These are phyloP conservation scores for Mythimna albipuncta DNA, from an alignment of 2,888 invertebrate species.

Conservation along the genomic window DNA sequence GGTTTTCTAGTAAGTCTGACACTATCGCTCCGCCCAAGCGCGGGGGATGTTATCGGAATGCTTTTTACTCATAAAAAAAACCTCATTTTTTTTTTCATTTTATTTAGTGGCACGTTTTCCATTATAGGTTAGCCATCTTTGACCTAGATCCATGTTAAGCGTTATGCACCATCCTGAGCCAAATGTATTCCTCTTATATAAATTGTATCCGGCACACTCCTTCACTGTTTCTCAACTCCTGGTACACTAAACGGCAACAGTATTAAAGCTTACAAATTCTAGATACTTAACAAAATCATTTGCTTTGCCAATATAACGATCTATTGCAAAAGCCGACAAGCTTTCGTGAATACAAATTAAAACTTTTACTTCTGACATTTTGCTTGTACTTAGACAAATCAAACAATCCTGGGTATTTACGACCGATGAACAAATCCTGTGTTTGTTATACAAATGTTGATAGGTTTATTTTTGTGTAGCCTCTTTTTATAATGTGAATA, in stretches of 20 bases:
- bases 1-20: no score
- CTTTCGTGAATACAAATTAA: slow-evolving; percentile 46
- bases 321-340: slow-evolving; percentile 43
- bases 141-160: no score
- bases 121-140: no score
- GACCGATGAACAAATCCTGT: slow-evolving; percentile 53
- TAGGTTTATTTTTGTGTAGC: no score
- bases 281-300: slow-evolving; percentile 7
- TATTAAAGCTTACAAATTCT: background rate
- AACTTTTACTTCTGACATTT: slow-evolving; percentile 57
- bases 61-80: no score
- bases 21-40: no score
- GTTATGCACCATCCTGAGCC: no score
- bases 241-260: background rate
- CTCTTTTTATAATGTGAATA: no score
- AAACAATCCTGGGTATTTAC: slow-evolving; percentile 38
- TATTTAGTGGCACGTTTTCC: no score
- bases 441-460: slow-evolving; percentile 5
- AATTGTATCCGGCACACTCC: background rate
- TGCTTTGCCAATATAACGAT: slow-evolving; percentile 28
- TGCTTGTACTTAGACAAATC: slow-evolving; percentile 30
- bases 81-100: no score
- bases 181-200: background rate
- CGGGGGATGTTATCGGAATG: no score
- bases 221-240: background rate